A percentile compares a stretch with the other conserved stretches of the same genome.
phyloP scores from a whole-genome alignment of 2,113 vertebrate species.

The Hypocryptadius cinnamomeus region DNA sequence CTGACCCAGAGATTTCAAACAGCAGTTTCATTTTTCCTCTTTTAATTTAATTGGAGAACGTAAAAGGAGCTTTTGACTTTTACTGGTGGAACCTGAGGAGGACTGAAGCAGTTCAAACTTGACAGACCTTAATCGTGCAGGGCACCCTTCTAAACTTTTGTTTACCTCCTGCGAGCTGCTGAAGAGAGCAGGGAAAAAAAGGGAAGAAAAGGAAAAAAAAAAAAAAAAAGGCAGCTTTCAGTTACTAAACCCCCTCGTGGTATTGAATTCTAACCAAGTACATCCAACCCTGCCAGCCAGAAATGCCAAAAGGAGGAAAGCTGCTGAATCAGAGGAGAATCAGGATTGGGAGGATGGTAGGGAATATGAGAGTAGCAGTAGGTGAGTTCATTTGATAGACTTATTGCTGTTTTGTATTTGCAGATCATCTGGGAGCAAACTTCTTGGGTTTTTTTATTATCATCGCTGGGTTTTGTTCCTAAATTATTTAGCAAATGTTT shows the following conservation, averaged over 20 bases:
- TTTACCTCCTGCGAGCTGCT: conserved; percentile 9
- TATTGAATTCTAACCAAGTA: conserved; percentile 40
- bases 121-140: background rate
- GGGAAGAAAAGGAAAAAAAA: rapidly evolving
- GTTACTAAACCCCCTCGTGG: background rate
- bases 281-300: background rate
- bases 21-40: background rate
- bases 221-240: background rate
- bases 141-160: background rate
- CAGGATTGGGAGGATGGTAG: background rate
- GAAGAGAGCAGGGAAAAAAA: background rate
- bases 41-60: background rate
- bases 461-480: background rate
- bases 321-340: conserved; percentile 33
- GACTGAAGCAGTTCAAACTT: background rate
- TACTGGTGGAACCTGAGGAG: background rate
- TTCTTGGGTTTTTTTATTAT: background rate
- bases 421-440: background rate
- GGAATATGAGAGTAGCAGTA: background rate
- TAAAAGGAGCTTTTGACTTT: background rate
- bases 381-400: background rate
- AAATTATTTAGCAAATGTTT: conserved; percentile 31
- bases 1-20: background rate
- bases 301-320: conserved; percentile 35
- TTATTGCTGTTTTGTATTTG: background rate